Evolutionary conservation across 2,888 invertebrate genomes (phyloP), one percentile per base, ranked within the genome.

Genomic region (Andricus quercusramuli): DNA sequence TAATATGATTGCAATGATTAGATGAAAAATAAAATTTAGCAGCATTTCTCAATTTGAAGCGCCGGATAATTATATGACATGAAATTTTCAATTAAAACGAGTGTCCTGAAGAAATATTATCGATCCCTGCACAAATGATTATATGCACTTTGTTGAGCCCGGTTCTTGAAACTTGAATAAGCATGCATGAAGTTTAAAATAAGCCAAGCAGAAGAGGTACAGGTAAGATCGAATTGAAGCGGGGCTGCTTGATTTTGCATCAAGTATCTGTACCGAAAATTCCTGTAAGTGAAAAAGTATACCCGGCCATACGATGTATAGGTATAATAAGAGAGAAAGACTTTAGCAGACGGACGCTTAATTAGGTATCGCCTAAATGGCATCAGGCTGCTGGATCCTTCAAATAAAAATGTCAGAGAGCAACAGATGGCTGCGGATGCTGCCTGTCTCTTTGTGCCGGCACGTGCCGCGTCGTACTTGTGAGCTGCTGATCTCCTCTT

Each of bases 381-480:
- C 79, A 37, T 37, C 37, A 66, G 78, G 56, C 68, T 66, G 77
- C 78, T 47, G 68, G 74, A 41, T 77, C 79, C 77, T 78, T 80
- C 80, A 82, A 78, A 84, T 84, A 83, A 84, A 84, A 83, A 84
- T 84, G 81, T 82, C 84, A 82, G 82, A 84, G 81, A 84, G 83
- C 84, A 84, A 84, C 84, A 84, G 84, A 84, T 84, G 84, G 84
- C 82, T 84, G 80, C 78, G 83, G 84, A 83, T 84, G 84, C 83
- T 84, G 84, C 78, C 59, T 80, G 82, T 83, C 84, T 84, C 82
- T 83, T 82, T 84, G 83, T 84, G 84, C 82, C 68, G 80, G 83
- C 84, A 84, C 84, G 84, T 83, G 83, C 84, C 84, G 82, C 83
- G 20, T 59, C 20, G 56, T 74, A 62, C 62, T 62, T 62, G 44